Evolutionary conservation across 1,140 invertebrate genomes (phyloP), one percentile per base, ranked within the genome.

Genomic region (Sycophila sp.): DNA sequence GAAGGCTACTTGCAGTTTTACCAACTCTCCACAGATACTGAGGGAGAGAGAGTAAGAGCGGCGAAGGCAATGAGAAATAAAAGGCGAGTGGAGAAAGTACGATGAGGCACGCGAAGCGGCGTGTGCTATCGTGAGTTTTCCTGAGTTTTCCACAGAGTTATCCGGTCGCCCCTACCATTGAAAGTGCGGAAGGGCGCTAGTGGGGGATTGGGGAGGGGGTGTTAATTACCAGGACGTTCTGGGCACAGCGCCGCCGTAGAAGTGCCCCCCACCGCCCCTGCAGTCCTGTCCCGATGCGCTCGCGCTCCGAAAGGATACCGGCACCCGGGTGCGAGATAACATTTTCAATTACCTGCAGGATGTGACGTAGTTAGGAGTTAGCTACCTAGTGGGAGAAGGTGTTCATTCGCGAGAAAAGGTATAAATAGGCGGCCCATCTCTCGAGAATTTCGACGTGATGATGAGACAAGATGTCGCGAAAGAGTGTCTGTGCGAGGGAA

Each of bases 281-380:
- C n/a, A n/a, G n/a, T n/a, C n/a, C n/a, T n/a, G n/a, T n/a, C n/a
- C n/a, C n/a, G n/a, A n/a, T n/a, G n/a, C n/a, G n/a, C n/a, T n/a
- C n/a, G n/a, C 42, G 42, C 42, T 22, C 67, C 55, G 67, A 70
- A 47, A 45, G 60, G 55, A 66, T 53, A 38, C 47, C 47, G 70
- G 38, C 49, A 56, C 28, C 30, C 51, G 53, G 81, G 80, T 78
- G 77, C 81, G 79, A 85, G 83, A 85, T 85, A 86, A 85, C 82
- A 80, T 86, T 86, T 86, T 86, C 84, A 85, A 86, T 86, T 86
- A 86, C 83, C 83, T 80, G 76, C 83, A 85, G 84, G 84, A 86
- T 86, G 81, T 83, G 83, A 86, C 77, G 83, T 81, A 85, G 81
- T 86, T 86, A 85, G 84, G 83, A 86, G 83, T 85, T 84, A 80